Conservation (phyloP, 2,797 vertebrate genomes). For the Pristis pectinata region DNA sequence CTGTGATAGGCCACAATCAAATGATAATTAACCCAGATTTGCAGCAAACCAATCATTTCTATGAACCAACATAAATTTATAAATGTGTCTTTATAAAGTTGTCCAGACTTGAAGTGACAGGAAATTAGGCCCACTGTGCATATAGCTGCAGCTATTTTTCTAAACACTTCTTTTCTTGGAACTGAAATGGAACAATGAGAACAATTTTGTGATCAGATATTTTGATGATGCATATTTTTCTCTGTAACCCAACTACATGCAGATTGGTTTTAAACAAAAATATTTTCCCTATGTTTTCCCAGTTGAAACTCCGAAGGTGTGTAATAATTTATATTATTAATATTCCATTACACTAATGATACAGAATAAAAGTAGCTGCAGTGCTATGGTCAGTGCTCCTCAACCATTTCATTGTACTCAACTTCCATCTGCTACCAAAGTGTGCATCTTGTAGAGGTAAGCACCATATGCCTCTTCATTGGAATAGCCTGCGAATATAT, state of each 20-base stretch:
- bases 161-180: not conserved
- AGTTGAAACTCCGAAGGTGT: not conserved
- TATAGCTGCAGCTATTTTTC: not conserved
- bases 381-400: not conserved
- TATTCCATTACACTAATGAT: not conserved
- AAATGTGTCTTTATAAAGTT: not conserved
- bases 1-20: not conserved
- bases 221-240: not conserved
- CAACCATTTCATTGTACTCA: not conserved
- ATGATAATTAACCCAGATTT: not conserved
- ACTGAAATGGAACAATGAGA: not conserved
- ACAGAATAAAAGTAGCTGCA: not conserved
- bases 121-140: not conserved
- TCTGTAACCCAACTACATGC: not conserved
- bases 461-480: not conserved
- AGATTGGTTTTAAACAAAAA: not conserved
- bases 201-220: not conserved
- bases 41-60: not conserved
- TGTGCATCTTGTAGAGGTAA: not conserved
- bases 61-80: not conserved
- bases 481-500: conserved; percentile 1
- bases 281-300: not conserved
- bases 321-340: not conserved
- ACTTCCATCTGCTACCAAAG: not conserved
- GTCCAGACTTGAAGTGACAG: not conserved